Base-by-base conservation (phyloP, 2,888 invertebrate genomes). In the Parnassius mnemosyne region DNA sequence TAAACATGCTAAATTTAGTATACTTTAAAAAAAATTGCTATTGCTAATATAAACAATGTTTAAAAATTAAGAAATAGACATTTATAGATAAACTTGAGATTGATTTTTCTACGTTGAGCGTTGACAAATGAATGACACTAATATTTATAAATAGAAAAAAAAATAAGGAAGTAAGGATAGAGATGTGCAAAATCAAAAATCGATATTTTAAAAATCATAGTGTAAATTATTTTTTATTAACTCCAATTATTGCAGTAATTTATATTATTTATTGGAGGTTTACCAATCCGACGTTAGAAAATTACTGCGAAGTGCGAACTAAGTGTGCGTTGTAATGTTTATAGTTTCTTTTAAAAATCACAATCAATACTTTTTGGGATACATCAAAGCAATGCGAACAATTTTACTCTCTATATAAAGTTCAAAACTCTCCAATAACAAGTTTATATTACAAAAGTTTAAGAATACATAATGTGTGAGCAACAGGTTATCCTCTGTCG, bases 401-500 rank as follows among this genome's bases (percentile, higher is more conserved):
- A 54, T 20, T 49, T 53, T 16, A 51, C 42, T 53, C 46, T 13
- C 43, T 12, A 55, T 44, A 43, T 20, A 56, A 52, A 60, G 63
- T 63, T 63, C 13, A 13, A 34, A 59, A 44, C 55, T 56, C 53
- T 64, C 56, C 64, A 60, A 34, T 53, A 65, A 64, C 66, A 56
- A 71, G 73, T 78, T 74, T 74, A 76, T 75, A 80, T 78, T 80
- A 77, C 75, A 74, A 73, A 80, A 82, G 77, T 80, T 84, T 69
- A 79, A 70, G 83, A 84, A 81, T 86, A 76, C 73, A 71, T 85
- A 85, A 88, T 87, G 79, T 77, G 70, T 77, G 80, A 74, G 89
- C 90, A 90, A 90, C 90, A 90, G 90, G 90, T 90, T 87, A 83
- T 77, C 79, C 72, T 80, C 84, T 77, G 78, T 79, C 82, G 81